Percentiles rank a stretch among this genome's conserved stretches.
phyloP scores from a whole-genome alignment of 2,797 vertebrate genomes.

The Ctenopoma kingsleyae region DNA sequence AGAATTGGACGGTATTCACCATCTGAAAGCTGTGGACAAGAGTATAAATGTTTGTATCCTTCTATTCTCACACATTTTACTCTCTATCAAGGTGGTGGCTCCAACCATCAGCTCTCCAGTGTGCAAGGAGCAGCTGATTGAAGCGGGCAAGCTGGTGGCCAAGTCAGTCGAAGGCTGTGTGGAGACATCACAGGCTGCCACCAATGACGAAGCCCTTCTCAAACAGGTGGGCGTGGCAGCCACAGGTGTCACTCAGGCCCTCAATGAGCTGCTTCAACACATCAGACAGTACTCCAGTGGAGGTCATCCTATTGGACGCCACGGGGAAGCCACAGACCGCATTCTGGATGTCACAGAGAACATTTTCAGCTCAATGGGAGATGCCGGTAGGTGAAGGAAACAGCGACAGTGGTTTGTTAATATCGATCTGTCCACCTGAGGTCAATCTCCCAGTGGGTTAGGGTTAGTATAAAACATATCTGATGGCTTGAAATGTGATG shows the following conservation, averaged over 20 bases:
- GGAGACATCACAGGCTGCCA: conserved; percentile 93
- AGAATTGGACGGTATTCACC: not conserved
- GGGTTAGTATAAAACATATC: not conserved
- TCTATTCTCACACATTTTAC: not conserved
- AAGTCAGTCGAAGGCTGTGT: conserved; percentile 97
- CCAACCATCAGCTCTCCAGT: conserved; percentile 98
- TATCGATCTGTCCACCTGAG: not conserved
- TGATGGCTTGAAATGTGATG: not conserved
- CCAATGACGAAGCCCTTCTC: conserved; percentile 91
- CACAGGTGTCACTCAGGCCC: conserved; percentile 93
- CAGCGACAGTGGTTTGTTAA: not conserved
- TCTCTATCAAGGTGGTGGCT: conserved; percentile 90
- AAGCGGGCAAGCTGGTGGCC: conserved; percentile 95
- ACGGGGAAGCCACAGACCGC: conserved; percentile 96
- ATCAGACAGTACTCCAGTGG: conserved; percentile 94
- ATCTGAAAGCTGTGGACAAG: not conserved
- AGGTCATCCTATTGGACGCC: conserved; percentile 92
- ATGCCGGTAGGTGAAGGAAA: conserved; percentile 88
- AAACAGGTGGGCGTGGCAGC: conserved; percentile 94
- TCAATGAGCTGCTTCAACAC: conserved; percentile 96
- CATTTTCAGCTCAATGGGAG: conserved; percentile 99
- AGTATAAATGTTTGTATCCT: not conserved
- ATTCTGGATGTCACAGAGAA: conserved; percentile 98
- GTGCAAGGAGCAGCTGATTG: conserved; percentile 96
- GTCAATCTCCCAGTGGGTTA: not conserved